Base-by-base conservation (phyloP, 1,140 invertebrate genomes). In the Procambarus clarkii region DNA sequence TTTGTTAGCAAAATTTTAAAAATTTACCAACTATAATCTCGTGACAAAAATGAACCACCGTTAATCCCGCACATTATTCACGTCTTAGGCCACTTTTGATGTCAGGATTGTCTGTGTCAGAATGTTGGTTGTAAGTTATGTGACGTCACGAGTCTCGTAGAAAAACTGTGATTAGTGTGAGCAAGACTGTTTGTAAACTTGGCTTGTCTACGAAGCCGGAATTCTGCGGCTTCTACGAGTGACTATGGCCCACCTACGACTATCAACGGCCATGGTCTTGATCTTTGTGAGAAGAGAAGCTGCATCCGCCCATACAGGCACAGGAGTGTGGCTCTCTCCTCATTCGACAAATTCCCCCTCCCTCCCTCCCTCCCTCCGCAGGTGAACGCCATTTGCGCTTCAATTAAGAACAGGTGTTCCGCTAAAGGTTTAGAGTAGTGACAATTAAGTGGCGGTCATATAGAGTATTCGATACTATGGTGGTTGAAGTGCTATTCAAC, bases 151-250 rank as follows among this genome's bases (percentile, higher is more conserved):
- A 82, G 64, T 69, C 15, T 11, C 45, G 34, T 34, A 5, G 46
- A 89, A 89, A 89, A 82, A 89, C 48, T 48, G 50, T 89, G 78
- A 89, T 89, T 89, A 89, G 87, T 89, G 87, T 24, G 87, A 69
- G 60, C 79, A 89, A 82, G 87, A 89, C 82, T 60, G 21, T 79
- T 89, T 79, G 45, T 81, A 89, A 89, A 89, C 87, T 64, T 46
- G n/a, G 21, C 44, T 79, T 79, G 58, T 44, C 77, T 87, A 76
- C 76, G 46, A 45, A 44, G 74, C 84, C n/a, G 74, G 76, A 86
- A 15, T 58, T 80, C 74, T 78, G 74, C 24, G 74, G 48, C 58
- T 69, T 48, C 34, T 83, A 60, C 9, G 81, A 83, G 60, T 44
- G 34, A 64, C 81, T 45, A 24, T 74, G n/a, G 69, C 69, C 69